Conservation (phyloP, 1,140 invertebrate genomes). For the Brachionus asplanchnoidis region DNA sequence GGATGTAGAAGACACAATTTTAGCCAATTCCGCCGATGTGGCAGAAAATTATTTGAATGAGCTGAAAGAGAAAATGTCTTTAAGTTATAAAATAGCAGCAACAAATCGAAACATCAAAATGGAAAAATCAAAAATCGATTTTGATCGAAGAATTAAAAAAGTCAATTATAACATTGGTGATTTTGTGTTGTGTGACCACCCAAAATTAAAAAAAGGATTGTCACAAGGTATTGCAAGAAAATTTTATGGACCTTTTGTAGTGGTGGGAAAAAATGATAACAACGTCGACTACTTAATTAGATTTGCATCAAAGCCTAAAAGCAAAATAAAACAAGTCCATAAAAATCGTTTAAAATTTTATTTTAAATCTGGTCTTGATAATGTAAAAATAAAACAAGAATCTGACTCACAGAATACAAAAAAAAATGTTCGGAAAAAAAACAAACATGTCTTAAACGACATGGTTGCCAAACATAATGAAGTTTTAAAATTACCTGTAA, state of each 20-base stretch:
- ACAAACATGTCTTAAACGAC: too few relatives aligned
- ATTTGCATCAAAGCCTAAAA: background rate
- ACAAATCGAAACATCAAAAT: background rate
- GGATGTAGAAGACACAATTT: background rate
- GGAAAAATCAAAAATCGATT: background rate
- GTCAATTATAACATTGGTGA: background rate
- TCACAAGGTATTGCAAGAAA: background rate
- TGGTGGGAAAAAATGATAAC: background rate
- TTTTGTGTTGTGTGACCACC: background rate
- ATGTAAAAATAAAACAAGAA: too few relatives aligned
- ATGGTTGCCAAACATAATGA: too few relatives aligned
- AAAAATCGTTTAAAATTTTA: too few relatives aligned
- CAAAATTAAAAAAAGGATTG: background rate
- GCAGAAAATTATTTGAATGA: background rate
- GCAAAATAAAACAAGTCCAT: background rate
- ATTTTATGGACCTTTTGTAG: background rate
- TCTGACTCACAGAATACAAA: too few relatives aligned
- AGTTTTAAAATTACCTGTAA: too few relatives aligned
- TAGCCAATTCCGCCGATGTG: background rate
- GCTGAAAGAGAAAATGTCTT: background rate
- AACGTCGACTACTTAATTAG: background rate
- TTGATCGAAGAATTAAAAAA: background rate
- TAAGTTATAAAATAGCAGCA: background rate
- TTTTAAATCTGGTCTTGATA: too few relatives aligned
- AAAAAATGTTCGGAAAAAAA: too few relatives aligned